Base-by-base conservation (phyloP, 2,113 vertebrate genomes). In the Malaclemys terrapin region DNA sequence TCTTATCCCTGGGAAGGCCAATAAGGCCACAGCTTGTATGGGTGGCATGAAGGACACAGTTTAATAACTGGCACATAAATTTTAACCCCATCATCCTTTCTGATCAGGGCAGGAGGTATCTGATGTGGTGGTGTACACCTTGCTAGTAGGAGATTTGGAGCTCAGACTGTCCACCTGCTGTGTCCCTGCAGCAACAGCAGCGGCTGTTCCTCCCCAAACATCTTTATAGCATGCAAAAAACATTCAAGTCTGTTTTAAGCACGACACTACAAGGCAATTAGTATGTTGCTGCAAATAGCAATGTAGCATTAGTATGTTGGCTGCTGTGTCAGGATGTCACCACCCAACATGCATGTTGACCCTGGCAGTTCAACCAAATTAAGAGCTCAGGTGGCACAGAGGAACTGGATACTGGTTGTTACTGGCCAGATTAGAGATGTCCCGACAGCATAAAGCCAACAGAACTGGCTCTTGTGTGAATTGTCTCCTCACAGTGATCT, bases 341-440 rank as follows among this genome's bases (percentile, higher is more conserved):
- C 6, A 53, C 5, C 4, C n/a, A 86, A 85, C 24, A 80, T 35
- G 13, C 76, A n/a, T 27, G 27, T 47, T 45, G 47, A 35, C 42
- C 17, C 52, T 80, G 5, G 24, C 79, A 52, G 57, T 69, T 93
- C 53, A 62, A 5, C 31, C 7, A 82, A 80, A 88, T 0, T 0
- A 85, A 80, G 72, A 14, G 13, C 31, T 88, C 16, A 88, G 75
- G 31, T 17, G 54, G 50, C 0, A 0, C 0, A 0, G 50, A 31
- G 10, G 31, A 80, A n/a, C 31, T 11, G 9, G 19, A 35, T 88
- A 31, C 29, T 62, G 14, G 29, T 29, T 62, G 29, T 62, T 31
- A 27, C 25, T 86, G 82, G 24, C 69, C 69, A 62, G 52, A 50
- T 20, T 10, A 59, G 49, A 85, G 50, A 85, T 45, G 31, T 69